Evolutionary conservation across 2,888 invertebrate species (phyloP).

Genomic region (Syrphus vitripennis): DNA sequence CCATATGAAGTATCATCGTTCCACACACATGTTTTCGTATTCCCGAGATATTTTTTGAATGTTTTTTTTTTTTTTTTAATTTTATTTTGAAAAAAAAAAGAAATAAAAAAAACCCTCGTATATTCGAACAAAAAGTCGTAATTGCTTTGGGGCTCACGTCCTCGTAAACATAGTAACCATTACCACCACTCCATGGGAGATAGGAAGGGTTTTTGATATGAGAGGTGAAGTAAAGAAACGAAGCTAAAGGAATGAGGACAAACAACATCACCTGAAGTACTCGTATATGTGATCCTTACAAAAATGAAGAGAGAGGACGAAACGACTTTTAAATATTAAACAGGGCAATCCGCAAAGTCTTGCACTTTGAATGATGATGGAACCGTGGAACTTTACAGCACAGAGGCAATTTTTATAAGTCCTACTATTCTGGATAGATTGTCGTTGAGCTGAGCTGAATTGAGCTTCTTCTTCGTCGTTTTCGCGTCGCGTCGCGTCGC

Average conservation of each 20-base stretch:
- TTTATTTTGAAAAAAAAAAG: background rate
- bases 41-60: conserved; percentile 28
- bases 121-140: conserved; percentile 46
- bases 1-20: conserved; percentile 10
- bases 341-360: conserved; percentile 63
- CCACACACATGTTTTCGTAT: conserved; percentile 27
- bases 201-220: conserved; percentile 4
- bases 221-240: background rate
- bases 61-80: background rate
- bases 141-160: conserved; percentile 71
- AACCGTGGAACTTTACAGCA: conserved; percentile 12
- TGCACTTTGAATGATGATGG: conserved; percentile 46
- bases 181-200: too few relatives aligned
- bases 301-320: conserved; percentile 57
- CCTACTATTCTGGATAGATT: background rate
- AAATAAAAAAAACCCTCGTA: background rate
- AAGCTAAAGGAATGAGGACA: conserved; percentile 37
- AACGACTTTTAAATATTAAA: conserved; percentile 70
- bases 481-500: background rate
- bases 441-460: background rate
- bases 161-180: conserved; percentile 49
- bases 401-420: background rate
- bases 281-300: conserved; percentile 55
- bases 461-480: background rate
- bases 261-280: conserved; percentile 69